phyloP scores from a whole-genome alignment of 1,140 invertebrate genomes.

The Bombus vancouverensis region DNA sequence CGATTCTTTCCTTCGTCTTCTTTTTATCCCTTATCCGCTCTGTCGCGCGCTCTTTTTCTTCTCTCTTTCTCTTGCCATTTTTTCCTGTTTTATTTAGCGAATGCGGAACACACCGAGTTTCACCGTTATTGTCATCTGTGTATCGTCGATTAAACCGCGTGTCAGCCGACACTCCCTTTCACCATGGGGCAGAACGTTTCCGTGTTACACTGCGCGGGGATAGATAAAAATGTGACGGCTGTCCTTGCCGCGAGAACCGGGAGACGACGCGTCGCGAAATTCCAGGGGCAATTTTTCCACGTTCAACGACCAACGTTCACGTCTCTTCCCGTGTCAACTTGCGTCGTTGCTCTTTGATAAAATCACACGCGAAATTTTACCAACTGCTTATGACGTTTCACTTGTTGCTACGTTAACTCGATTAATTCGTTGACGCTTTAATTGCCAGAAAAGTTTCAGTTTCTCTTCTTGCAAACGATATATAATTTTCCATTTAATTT shows the following conservation, averaged over 20 bases:
- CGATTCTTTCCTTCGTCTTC: neutral
- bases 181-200: slow-evolving; percentile 36
- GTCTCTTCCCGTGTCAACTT: neutral
- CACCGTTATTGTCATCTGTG: slow-evolving; percentile 47
- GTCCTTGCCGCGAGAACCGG: slow-evolving; percentile 21
- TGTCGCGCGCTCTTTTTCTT: neutral
- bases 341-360: neutral
- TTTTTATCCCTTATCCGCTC: neutral
- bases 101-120: slow-evolving; percentile 13
- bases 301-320: neutral
- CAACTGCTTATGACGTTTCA: neutral
- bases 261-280: slow-evolving; percentile 13
- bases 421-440: neutral
- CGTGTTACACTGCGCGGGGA: slow-evolving; percentile 21
- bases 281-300: slow-evolving; percentile 37
- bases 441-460: too few species aligned
- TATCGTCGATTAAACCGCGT: slow-evolving; percentile 51
- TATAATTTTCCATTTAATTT: too few species aligned
- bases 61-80: neutral
- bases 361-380: neutral
- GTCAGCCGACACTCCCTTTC: slow-evolving; percentile 42
- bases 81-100: slow-evolving; percentile 16
- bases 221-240: slow-evolving; percentile 52
- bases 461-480: too few species aligned
- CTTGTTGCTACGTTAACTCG: neutral